A percentile compares a stretch with the other conserved stretches of the same genome.
Conservation (phyloP, 2,113 vertebrate species). For the Ceyx cyanopectus region DNA sequence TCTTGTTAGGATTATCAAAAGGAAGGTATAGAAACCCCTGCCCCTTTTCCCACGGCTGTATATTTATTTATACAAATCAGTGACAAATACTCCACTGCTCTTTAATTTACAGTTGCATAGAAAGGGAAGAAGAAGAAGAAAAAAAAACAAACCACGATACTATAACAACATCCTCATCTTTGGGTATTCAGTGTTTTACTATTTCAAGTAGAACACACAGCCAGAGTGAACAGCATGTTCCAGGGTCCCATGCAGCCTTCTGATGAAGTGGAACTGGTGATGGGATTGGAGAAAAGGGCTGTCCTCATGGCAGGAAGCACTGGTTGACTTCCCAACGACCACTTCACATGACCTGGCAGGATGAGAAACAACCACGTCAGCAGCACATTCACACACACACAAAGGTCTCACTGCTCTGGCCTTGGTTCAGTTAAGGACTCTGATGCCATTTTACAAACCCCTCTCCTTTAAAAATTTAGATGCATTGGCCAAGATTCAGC, state of each 20-base stretch:
- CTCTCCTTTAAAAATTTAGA: not conserved
- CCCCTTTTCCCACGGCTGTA: slow-evolving; percentile 77
- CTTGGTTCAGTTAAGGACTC: not conserved
- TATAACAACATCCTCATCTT: slow-evolving; percentile 85
- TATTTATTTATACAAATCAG: slow-evolving; percentile 89
- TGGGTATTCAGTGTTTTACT: slow-evolving; percentile 85
- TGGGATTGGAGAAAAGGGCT: slow-evolving; percentile 50
- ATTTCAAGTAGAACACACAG: slow-evolving; percentile 67
- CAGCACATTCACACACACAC: not conserved
- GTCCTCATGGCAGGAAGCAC: slow-evolving; percentile 48
- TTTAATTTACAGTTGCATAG: slow-evolving; percentile 98
- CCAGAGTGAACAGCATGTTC: slow-evolving; percentile 31
- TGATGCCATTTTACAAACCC: not conserved
- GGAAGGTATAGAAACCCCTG: slow-evolving; percentile 82
- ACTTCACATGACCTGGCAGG: slow-evolving; percentile 78
- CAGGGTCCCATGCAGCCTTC: slow-evolving; percentile 59
- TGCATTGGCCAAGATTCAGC: not conserved
- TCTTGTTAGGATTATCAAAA: slow-evolving; percentile 77
- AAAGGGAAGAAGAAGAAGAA: slow-evolving; percentile 82
- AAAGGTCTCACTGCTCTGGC: not conserved
- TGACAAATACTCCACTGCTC: slow-evolving; percentile 88
- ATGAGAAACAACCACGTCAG: not conserved
- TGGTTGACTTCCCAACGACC: not conserved
- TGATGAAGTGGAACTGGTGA: slow-evolving; percentile 47
- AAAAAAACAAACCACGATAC: slow-evolving; percentile 71